These are phyloP conservation scores for Disparrhopalites patrizii DNA, from an alignment of 2,888 invertebrate species.

Conservation along the genomic window DNA sequence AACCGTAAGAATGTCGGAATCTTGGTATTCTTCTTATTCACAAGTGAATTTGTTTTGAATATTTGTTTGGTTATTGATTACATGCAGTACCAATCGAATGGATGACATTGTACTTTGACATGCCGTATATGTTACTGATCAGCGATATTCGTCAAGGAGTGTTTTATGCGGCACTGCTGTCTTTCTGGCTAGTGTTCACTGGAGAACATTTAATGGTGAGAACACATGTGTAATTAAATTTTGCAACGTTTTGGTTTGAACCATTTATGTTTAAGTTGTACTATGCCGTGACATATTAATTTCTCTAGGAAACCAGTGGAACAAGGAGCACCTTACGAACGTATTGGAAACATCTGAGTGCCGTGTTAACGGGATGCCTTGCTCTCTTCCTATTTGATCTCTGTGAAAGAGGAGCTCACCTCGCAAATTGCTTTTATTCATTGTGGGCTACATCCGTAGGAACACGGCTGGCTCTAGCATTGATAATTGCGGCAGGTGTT, in stretches of 20 bases:
- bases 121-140: conserved; percentile 92
- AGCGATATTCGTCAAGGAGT: conserved; percentile 94
- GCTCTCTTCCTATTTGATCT: conserved; percentile 94
- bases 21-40: background rate
- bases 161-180: conserved; percentile 90
- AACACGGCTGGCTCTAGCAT: conserved; percentile 71
- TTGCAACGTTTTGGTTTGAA: too few relatives aligned
- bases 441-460: conserved; percentile 95
- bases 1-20: conserved; percentile 60
- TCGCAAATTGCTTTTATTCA: conserved; percentile 95
- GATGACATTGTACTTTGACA: conserved; percentile 77
- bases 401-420: conserved; percentile 92
- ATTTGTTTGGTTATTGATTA: background rate
- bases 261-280: too few relatives aligned
- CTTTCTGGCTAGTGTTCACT: conserved; percentile 97
- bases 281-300: too few relatives aligned
- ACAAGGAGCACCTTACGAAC: conserved; percentile 73
- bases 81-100: conserved; percentile 81
- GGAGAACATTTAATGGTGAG: conserved; percentile 92
- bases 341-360: conserved; percentile 93
- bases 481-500: conserved; percentile 85
- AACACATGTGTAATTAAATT: too few relatives aligned
- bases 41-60: too few relatives aligned
- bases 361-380: conserved; percentile 82
- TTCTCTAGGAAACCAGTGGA: conserved; percentile 64